Conservation (phyloP, 2,888 invertebrate genomes). For the Tortrix viridana region DNA sequence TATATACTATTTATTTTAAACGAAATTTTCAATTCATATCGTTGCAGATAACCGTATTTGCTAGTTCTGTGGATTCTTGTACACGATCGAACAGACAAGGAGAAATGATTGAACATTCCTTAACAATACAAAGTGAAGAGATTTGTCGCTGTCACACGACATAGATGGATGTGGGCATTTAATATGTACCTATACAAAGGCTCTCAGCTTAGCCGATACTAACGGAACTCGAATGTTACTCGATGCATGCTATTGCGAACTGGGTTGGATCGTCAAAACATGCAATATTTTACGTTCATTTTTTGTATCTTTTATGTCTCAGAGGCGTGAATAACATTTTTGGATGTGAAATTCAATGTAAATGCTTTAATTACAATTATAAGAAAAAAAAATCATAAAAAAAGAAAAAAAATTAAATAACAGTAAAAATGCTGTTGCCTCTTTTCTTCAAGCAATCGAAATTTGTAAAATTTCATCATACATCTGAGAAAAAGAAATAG, state of each 20-base stretch:
- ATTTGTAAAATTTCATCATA: too few relatives aligned
- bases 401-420: too few relatives aligned
- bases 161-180: conserved; percentile 38
- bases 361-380: too few relatives aligned
- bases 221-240: conserved; percentile 9
- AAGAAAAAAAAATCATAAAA: too few relatives aligned
- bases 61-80: conserved; percentile 14
- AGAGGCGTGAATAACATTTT: too few relatives aligned
- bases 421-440: too few relatives aligned
- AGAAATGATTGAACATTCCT: conserved; percentile 38
- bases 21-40: neutral
- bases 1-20: neutral
- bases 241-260: neutral
- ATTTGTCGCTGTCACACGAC: conserved; percentile 40
- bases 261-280: neutral
- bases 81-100: conserved; percentile 35
- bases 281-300: neutral
- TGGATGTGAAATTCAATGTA: too few relatives aligned
- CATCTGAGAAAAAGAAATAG: too few relatives aligned
- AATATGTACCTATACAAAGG: conserved; percentile 37
- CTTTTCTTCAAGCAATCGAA: too few relatives aligned
- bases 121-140: conserved; percentile 40
- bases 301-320: neutral
- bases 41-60: conserved; percentile 5
- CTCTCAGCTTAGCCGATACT: conserved; percentile 23